Evolutionary conservation across 1,140 invertebrate genomes (phyloP), one percentile per base, ranked within the genome.

Genomic region (Wiebesia pumilae): DNA sequence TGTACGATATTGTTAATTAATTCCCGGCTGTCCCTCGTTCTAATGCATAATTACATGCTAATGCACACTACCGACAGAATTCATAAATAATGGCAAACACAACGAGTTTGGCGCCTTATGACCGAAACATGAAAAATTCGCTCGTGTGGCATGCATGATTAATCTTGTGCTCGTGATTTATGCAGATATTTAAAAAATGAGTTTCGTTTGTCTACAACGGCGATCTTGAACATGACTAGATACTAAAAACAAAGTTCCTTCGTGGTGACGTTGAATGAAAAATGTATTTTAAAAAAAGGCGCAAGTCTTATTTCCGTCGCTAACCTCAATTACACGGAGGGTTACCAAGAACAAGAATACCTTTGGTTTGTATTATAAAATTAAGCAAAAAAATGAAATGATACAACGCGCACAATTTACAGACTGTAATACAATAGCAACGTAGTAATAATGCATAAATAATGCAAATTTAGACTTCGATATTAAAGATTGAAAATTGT

Each of bases 21-120:
- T 83, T 78, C 73, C 43, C 27, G 33, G n/a, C n/a, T 40, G 80
- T 35, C 10, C 16, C 7, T 80, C 80, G 86, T 84, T 33, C 27
- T 30, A n/a, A 30, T 54, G 54, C 54, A 58, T 89, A 91, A 90
- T 83, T 87, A 89, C 87, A 91, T 91, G 90, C 88, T 90, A 91
- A 91, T 91, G 87, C 69, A 67, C 69, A 75, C n/a, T 38, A 81
- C 85, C 87, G 71, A 86, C 54, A 81, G 87, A 90, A 90, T 90
- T 88, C 89, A 89, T 88, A 87, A 88, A 89, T 58, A 71, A 51
- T 33, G 40, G 27, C 35, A 14, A 38, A 81, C 79, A 73, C 88
- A 88, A 83, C 33, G 82, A 77, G 43, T 62, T 24, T 51, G 38
- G 43, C 43, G 16, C 33, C 24, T 67, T 84, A 87, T 40, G 77